Percentiles rank a stretch among this genome's conserved stretches.
phyloP scores from a whole-genome alignment of 2,113 vertebrate species.

The Petrocephalus zakoni region DNA sequence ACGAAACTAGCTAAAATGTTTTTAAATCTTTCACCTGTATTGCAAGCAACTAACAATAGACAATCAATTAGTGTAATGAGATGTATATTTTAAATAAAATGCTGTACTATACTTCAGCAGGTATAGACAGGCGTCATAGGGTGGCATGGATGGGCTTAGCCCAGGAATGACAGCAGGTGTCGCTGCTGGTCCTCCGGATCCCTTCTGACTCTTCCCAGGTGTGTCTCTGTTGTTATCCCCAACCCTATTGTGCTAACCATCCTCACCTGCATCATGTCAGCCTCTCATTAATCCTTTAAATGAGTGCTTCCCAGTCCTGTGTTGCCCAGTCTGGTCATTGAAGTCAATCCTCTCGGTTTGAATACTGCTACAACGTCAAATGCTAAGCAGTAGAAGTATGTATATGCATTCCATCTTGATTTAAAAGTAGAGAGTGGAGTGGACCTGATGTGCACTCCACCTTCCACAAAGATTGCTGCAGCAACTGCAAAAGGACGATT shows the following conservation, averaged over 20 bases:
- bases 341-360: neutral
- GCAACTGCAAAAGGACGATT: neutral
- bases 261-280: neutral
- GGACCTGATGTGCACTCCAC: neutral
- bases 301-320: neutral
- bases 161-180: neutral
- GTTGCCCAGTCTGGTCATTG: neutral
- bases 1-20: neutral
- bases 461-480: neutral
- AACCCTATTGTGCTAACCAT: neutral
- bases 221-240: neutral
- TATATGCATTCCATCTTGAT: neutral
- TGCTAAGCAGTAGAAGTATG: neutral
- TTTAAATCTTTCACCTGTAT: neutral
- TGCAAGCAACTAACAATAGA: no score
- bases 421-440: neutral
- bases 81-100: neutral
- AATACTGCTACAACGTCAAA: no score
- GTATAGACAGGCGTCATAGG: neutral
- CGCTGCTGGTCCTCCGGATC: neutral
- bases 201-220: neutral
- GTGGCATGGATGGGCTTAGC: neutral
- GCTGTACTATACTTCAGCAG: neutral
- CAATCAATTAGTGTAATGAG: neutral
- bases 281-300: neutral